Evolutionary conservation across 2,888 invertebrate species (phyloP).

Genomic region (Pantelozetes paolii): DNA sequence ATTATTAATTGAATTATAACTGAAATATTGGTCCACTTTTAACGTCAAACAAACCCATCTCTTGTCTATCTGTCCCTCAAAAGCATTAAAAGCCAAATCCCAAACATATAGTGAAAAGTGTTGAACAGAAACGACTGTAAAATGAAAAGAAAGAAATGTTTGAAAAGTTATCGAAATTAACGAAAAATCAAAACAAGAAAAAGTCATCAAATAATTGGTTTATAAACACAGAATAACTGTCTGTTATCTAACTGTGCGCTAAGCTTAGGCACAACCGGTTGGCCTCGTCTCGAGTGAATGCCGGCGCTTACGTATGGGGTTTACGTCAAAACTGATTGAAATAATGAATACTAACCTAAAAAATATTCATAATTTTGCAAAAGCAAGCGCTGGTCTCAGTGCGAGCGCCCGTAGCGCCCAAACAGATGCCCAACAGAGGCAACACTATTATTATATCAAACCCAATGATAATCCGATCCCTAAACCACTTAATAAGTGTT

Average conservation of each 20-base stretch:
- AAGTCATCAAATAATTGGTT: not conserved
- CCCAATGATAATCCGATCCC: not conserved
- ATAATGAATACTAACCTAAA: conserved; percentile 32
- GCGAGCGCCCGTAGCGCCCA: conserved; percentile 1
- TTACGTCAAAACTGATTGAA: conserved; percentile 11
- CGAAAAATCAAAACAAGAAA: too few relatives aligned
- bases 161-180: too few relatives aligned
- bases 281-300: conserved; percentile 34
- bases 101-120: too few relatives aligned
- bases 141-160: too few relatives aligned
- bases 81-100: too few relatives aligned
- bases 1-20: too few relatives aligned
- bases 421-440: not conserved
- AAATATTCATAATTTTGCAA: conserved; percentile 20
- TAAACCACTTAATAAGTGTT: not conserved
- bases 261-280: not conserved
- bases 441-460: not conserved
- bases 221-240: not conserved
- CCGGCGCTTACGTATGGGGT: conserved; percentile 25
- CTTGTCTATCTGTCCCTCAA: too few relatives aligned
- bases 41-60: too few relatives aligned
- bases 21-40: too few relatives aligned
- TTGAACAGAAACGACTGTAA: too few relatives aligned
- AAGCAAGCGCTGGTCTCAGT: not conserved
- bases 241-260: not conserved